Conservation (phyloP, 23 tunicate species). For the Clavelina lepadiformis region DNA sequence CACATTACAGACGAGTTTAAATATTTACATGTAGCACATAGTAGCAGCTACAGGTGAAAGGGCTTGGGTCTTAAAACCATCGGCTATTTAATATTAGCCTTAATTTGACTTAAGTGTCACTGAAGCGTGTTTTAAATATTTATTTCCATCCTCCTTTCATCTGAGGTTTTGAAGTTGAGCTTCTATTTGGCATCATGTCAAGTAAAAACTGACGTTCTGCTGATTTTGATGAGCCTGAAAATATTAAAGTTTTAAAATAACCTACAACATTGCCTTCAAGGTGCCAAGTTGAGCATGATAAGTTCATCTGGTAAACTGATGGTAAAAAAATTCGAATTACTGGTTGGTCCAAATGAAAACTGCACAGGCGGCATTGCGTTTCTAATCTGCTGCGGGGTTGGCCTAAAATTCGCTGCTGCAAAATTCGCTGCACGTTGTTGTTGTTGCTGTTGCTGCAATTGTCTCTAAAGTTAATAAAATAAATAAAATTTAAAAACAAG, state of each 20-base stretch:
- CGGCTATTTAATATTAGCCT: too few species aligned
- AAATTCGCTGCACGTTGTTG: slow-evolving; percentile 38
- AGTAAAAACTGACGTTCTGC: slow-evolving; percentile 73
- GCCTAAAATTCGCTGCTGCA: slow-evolving; percentile 39
- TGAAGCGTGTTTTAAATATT: background rate
- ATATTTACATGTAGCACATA: too few species aligned
- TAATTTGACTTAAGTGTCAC: background rate
- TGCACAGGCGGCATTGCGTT: slow-evolving; percentile 60
- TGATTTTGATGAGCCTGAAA: slow-evolving; percentile 43
- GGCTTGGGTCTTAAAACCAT: too few species aligned
- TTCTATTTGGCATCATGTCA: slow-evolving; percentile 70
- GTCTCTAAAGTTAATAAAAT: background rate
- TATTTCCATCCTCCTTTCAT: slow-evolving; percentile 41
- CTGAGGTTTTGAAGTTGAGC: slow-evolving; percentile 18
- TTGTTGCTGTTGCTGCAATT: slow-evolving; percentile 47
- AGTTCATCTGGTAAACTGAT: too few species aligned
- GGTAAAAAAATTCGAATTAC: too few species aligned
- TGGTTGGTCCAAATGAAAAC: slow-evolving; percentile 30
- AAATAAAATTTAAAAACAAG: background rate
- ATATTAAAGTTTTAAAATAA: background rate
- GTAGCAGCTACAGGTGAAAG: too few species aligned
- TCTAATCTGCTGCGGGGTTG: slow-evolving; percentile 62
- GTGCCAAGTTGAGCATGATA: too few species aligned
- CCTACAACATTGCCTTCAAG: background rate
- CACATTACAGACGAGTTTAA: too few species aligned